Percentiles rank a stretch among this genome's conserved stretches.
phyloP scores from a whole-genome alignment of 2,797 vertebrate species.

The Catamblyrhynchus diadema region DNA sequence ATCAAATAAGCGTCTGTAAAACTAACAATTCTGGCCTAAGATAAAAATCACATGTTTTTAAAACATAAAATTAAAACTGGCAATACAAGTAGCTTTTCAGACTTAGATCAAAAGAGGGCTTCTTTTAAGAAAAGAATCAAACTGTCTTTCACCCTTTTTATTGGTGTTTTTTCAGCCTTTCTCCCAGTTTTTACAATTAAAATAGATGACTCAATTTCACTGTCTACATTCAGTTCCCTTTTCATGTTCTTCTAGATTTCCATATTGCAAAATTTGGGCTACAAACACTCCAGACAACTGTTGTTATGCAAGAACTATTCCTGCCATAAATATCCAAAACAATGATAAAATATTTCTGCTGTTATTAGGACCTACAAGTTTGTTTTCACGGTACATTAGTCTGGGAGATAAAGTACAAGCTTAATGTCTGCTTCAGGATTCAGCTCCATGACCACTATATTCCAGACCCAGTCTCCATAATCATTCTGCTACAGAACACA shows the following conservation, averaged over 20 bases:
- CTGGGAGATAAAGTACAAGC: slow-evolving; percentile 23
- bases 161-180: slow-evolving; percentile 44
- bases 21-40: slow-evolving; percentile 60
- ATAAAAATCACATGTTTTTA: slow-evolving; percentile 70
- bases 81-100: slow-evolving; percentile 64
- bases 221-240: slow-evolving; percentile 53
- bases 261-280: slow-evolving; percentile 57
- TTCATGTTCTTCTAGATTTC: slow-evolving; percentile 55
- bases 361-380: slow-evolving; percentile 53
- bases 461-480: neutral
- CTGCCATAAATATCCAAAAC: slow-evolving; percentile 39
- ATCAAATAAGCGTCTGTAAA: slow-evolving; percentile 57
- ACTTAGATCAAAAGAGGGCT: slow-evolving; percentile 56
- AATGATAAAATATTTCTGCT: slow-evolving; percentile 60
- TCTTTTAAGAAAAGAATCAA: slow-evolving; percentile 52
- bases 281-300: neutral
- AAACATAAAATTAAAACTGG: slow-evolving; percentile 61
- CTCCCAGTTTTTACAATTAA: slow-evolving; percentile 57
- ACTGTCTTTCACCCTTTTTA: slow-evolving; percentile 58
- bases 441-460: neutral
- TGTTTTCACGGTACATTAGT: slow-evolving; percentile 55
- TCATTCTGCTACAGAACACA: neutral
- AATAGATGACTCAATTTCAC: slow-evolving; percentile 51
- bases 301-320: slow-evolving; percentile 35
- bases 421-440: slow-evolving; percentile 28